phyloP scores from a whole-genome alignment of 2,888 invertebrate species.

The Clivina fossor region DNA sequence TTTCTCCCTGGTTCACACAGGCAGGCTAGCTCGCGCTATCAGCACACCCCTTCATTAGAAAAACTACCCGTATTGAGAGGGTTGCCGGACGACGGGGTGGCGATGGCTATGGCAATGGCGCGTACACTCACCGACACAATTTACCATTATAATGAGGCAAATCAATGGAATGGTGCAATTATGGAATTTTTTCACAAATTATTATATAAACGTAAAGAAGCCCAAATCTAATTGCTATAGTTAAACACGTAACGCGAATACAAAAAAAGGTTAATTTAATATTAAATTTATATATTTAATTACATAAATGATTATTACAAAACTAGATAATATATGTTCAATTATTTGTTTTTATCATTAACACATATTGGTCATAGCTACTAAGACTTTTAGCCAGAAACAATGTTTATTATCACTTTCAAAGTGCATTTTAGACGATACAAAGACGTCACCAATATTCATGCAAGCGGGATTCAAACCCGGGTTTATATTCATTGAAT shows the following conservation, averaged over 20 bases:
- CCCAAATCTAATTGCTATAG: not conserved
- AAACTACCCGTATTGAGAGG: slow-evolving; percentile 39
- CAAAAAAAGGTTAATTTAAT: not conserved
- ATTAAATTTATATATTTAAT: not conserved
- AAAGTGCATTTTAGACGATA: too few species aligned
- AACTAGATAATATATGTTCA: not conserved
- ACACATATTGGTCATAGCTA: too few species aligned
- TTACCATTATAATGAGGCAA: slow-evolving; percentile 10
- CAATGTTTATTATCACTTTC: too few species aligned
- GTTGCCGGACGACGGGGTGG: slow-evolving; percentile 16
- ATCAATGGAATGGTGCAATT: too few species aligned
- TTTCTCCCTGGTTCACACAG: slow-evolving; percentile 41
- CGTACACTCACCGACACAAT: slow-evolving; percentile 16
- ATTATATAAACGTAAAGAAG: not conserved
- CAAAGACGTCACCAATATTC: too few species aligned
- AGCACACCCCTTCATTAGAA: slow-evolving; percentile 40
- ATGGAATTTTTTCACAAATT: too few species aligned
- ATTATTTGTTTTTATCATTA: too few species aligned
- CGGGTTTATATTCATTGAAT: too few species aligned
- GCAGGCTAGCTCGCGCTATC: slow-evolving; percentile 33
- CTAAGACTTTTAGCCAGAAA: too few species aligned
- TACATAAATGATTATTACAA: not conserved
- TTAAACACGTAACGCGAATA: not conserved
- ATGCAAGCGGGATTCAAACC: too few species aligned
- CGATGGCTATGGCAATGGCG: slow-evolving; percentile 1